phyloP scores from a whole-genome alignment of 2,113 vertebrate genomes.

The Tyto alba region DNA sequence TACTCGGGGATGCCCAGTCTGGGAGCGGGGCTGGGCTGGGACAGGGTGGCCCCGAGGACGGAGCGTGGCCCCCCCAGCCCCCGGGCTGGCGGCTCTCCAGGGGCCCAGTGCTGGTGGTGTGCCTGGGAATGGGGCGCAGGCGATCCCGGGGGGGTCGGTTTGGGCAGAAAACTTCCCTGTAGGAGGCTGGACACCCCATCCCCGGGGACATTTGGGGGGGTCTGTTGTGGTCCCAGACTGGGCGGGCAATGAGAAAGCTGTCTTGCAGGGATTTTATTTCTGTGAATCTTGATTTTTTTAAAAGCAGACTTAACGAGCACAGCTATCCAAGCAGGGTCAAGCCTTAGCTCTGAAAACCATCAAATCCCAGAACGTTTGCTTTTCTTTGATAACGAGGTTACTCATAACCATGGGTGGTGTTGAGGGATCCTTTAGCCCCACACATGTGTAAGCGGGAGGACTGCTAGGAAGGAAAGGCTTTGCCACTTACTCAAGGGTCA shows the following conservation, averaged over 20 bases:
- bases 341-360: background rate
- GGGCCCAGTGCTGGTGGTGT: rapidly evolving
- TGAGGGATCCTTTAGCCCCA: background rate
- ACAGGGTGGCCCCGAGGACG: rapidly evolving
- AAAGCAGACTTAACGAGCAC: background rate
- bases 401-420: rapidly evolving
- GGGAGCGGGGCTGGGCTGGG: background rate
- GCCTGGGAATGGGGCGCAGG: rapidly evolving
- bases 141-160: background rate
- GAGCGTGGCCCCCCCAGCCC: rapidly evolving
- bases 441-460: rapidly evolving
- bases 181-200: background rate
- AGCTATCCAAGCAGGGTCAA: rapidly evolving
- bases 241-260: background rate
- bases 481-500: background rate
- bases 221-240: background rate
- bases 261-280: background rate
- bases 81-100: background rate
- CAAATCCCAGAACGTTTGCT: background rate
- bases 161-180: background rate
- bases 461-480: background rate
- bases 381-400: background rate
- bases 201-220: background rate
- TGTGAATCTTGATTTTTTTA: background rate
- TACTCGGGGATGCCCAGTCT: background rate